phyloP scores from a whole-genome alignment of 2,888 invertebrate genomes.

The Nymphalis polychloros region DNA sequence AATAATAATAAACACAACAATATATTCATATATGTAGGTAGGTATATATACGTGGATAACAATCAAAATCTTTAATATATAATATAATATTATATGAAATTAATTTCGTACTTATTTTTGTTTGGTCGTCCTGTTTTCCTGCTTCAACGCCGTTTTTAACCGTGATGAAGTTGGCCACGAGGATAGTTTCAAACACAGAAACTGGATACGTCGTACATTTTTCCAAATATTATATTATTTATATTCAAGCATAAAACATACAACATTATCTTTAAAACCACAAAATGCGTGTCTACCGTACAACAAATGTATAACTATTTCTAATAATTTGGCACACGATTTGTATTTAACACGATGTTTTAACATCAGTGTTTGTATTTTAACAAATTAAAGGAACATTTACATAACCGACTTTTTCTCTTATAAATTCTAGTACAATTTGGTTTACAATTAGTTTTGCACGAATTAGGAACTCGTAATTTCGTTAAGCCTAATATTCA shows the following conservation, averaged over 20 bases:
- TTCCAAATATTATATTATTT: neutral
- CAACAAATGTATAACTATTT: neutral
- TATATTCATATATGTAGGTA: neutral
- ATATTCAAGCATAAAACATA: neutral
- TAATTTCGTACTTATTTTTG: neutral
- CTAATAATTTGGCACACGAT: constrained; percentile 18
- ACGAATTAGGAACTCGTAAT: constrained; percentile 4
- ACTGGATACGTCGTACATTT: neutral
- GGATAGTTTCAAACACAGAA: too few relatives aligned
- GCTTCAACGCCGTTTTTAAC: too few relatives aligned
- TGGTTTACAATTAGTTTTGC: neutral
- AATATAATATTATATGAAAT: too few relatives aligned
- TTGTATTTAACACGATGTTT: constrained; percentile 6
- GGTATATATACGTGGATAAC: too few relatives aligned
- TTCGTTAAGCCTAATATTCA: neutral
- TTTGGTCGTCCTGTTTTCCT: too few relatives aligned
- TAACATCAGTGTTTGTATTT: neutral
- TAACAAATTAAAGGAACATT: neutral
- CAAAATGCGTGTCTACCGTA: neutral
- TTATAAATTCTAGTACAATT: neutral
- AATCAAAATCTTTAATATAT: too few relatives aligned
- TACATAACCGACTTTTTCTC: neutral
- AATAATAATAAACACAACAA: neutral
- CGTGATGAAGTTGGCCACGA: too few relatives aligned
- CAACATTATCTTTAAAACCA: neutral